phyloP scores from a whole-genome alignment of 2,888 invertebrate species.

The Adineta ricciae region DNA sequence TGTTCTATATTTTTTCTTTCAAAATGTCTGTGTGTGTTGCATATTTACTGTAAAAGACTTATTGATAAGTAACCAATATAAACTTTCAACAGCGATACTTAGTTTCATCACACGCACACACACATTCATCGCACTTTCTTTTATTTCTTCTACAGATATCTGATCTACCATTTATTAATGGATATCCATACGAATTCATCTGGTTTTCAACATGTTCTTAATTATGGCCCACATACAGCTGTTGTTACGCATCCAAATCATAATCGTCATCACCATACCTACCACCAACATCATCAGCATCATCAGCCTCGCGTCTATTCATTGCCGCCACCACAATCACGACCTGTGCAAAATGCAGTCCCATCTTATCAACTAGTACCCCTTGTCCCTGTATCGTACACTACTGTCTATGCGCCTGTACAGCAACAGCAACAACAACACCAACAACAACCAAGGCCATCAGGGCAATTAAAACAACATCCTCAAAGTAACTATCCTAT shows the following conservation, averaged over 20 bases:
- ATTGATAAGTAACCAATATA: neutral
- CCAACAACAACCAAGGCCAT: neutral
- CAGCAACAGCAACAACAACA: neutral
- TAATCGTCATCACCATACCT: neutral
- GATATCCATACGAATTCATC: constrained; percentile 12
- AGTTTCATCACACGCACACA: neutral
- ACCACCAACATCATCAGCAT: neutral
- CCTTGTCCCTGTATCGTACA: neutral
- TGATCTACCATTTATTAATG: neutral
- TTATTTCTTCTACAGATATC: neutral
- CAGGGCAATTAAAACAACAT: too few species aligned
- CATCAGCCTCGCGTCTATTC: neutral
- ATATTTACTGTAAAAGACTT: neutral
- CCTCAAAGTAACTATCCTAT: neutral
- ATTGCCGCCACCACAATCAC: neutral
- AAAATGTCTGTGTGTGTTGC: neutral
- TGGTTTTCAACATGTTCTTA: constrained; percentile 21
- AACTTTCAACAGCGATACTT: neutral
- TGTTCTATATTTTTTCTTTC: neutral
- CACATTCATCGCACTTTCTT: neutral
- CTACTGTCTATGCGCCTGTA: neutral
- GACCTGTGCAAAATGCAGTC: neutral
- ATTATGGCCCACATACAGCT: constrained; percentile 18
- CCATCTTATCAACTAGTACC: neutral
- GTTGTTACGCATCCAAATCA: neutral